Evolutionary conservation across 1,140 invertebrate genomes (phyloP).

Genomic region (Drosophila miranda): DNA sequence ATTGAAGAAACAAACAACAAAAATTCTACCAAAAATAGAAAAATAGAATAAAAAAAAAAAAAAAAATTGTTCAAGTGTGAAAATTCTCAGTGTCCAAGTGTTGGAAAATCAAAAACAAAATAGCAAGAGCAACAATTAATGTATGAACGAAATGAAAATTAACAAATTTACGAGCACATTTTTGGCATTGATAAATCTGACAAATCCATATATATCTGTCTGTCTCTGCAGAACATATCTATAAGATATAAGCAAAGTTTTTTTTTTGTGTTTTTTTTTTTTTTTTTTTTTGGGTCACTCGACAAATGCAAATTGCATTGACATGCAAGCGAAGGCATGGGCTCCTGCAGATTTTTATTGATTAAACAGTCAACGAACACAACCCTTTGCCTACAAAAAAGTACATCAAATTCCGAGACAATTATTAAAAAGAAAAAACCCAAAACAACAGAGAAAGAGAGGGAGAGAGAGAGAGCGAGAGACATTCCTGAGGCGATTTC

Average conservation of each 20-base stretch:
- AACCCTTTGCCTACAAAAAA: not conserved
- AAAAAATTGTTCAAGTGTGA: conserved; percentile 40
- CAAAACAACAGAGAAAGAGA: not conserved
- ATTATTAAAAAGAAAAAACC: conserved; percentile 23
- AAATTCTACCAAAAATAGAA: conserved; percentile 24
- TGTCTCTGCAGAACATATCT: not conserved
- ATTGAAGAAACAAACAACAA: conserved; percentile 7
- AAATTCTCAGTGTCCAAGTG: conserved; percentile 18
- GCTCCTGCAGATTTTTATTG: conserved; percentile 57
- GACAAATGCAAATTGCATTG: conserved; percentile 52
- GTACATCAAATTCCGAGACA: conserved; percentile 47
- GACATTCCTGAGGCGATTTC: conserved; percentile 32
- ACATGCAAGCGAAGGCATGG: conserved; percentile 53
- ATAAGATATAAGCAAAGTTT: conserved; percentile 17
- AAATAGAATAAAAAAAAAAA: not conserved
- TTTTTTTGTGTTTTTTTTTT: conserved; percentile 10
- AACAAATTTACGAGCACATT: conserved; percentile 23
- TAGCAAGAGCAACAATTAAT: conserved; percentile 35
- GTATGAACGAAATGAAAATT: conserved; percentile 2
- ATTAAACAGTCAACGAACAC: conserved; percentile 65
- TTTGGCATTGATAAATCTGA: conserved; percentile 45
- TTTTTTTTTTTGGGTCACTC: conserved; percentile 25
- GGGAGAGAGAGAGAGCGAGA: conserved; percentile 12
- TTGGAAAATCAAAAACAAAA: conserved; percentile 21
- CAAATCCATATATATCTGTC: not conserved